Conservation (phyloP, 2,113 vertebrate species). For the Chitala chitala region DNA sequence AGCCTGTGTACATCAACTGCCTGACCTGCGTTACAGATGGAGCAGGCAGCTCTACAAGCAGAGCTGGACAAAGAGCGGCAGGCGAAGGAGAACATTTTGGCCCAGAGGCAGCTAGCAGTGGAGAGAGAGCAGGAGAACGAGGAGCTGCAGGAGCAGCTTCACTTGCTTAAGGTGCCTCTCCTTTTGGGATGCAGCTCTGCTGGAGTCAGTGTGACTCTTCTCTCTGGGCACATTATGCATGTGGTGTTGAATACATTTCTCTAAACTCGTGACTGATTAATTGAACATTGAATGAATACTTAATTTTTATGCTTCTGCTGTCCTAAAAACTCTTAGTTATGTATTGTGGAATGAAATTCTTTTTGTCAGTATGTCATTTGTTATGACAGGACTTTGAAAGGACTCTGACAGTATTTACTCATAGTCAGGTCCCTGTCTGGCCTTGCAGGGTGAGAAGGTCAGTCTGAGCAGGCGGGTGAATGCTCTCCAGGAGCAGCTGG, state of each 20-base stretch:
- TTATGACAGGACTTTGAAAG: too few species aligned
- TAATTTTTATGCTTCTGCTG: too few species aligned
- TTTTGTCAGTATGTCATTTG: too few species aligned
- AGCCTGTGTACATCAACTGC: too few species aligned
- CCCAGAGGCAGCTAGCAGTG: slow-evolving; percentile 57
- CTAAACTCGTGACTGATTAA: too few species aligned
- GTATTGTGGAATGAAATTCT: too few species aligned
- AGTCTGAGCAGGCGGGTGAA: slow-evolving; percentile 63
- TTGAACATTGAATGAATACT: too few species aligned
- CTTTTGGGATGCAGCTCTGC: too few species aligned
- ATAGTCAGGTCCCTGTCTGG: slow-evolving; percentile 5
- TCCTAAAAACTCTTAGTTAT: too few species aligned
- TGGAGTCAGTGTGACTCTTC: too few species aligned
- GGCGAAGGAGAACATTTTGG: slow-evolving; percentile 59
- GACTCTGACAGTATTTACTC: slow-evolving; percentile 1
- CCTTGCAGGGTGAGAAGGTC: slow-evolving; percentile 59
- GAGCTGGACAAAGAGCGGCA: slow-evolving; percentile 70
- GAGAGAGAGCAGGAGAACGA: slow-evolving; percentile 63
- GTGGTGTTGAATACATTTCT: too few species aligned
- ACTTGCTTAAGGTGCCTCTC: slow-evolving; percentile 65
- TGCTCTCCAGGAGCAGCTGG: slow-evolving; percentile 62
- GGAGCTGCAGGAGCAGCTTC: slow-evolving; percentile 59
- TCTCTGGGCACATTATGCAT: too few species aligned
- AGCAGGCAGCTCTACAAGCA: slow-evolving; percentile 62
- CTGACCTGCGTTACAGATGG: slow-evolving; percentile 52